phyloP scores from a whole-genome alignment of 2,888 invertebrate genomes.

The Tenthredo amoena region DNA sequence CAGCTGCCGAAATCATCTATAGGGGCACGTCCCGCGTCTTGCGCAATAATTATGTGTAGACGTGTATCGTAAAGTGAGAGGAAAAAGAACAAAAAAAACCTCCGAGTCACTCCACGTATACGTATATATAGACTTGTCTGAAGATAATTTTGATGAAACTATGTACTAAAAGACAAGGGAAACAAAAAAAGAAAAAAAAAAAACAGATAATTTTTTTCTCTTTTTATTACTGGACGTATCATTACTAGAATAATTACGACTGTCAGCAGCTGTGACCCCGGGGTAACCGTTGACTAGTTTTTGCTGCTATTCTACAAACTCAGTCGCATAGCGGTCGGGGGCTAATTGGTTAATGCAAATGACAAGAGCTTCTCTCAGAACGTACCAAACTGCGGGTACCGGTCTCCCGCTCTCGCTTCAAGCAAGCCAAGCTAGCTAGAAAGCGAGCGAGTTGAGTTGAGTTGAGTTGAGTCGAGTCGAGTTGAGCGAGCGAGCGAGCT shows the following conservation, averaged over 20 bases:
- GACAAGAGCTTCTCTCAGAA: conserved; percentile 33
- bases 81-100: not conserved
- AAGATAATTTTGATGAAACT: not conserved
- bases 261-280: conserved; percentile 20
- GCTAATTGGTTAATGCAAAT: conserved; percentile 52
- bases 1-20: not conserved
- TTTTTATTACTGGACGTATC: not conserved
- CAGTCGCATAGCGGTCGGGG: conserved; percentile 7
- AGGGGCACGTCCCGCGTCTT: not conserved
- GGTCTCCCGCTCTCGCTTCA: not conserved
- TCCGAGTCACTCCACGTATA: not conserved
- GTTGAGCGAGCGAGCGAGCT: not conserved
- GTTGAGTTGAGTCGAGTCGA: not conserved
- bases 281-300: conserved; percentile 45
- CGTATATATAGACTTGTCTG: not conserved
- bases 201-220: not conserved
- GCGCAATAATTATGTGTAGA: not conserved
- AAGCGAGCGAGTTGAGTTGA: not conserved
- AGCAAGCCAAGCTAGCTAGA: not conserved
- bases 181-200: not conserved
- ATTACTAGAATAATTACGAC: conserved; percentile 16
- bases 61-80: not conserved
- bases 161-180: not conserved
- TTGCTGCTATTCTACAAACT: conserved; percentile 27
- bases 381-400: not conserved